Conservation (phyloP, 37 sponge, comb jelly and placozoan species). For the Mnemiopsis leidyi region DNA sequence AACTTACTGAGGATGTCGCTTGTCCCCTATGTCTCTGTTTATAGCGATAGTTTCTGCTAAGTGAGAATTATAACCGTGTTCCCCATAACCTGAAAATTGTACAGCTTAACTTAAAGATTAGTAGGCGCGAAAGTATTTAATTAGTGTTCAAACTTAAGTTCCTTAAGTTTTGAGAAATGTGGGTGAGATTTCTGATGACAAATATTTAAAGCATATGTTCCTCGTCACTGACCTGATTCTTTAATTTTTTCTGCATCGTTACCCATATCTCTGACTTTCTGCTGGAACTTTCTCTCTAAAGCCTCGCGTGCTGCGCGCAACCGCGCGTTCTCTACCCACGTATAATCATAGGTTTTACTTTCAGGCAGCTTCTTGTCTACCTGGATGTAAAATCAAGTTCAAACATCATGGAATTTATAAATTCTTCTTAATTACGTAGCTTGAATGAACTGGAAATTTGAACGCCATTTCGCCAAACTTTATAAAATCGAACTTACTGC, state of each 20-base stretch:
- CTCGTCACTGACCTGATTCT: slow-evolving; percentile 36
- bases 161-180: too few species aligned
- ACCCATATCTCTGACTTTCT: slow-evolving; percentile 61
- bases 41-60: slow-evolving; percentile 54
- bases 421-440: too few species aligned
- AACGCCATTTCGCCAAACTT: too few species aligned
- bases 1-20: slow-evolving; percentile 59
- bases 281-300: slow-evolving; percentile 25
- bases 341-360: slow-evolving; percentile 19
- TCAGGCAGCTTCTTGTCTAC: slow-evolving; percentile 22
- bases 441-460: too few species aligned
- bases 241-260: slow-evolving; percentile 2
- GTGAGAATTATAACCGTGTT: slow-evolving; percentile 58
- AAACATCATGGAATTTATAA: neutral
- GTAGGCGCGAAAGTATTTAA: too few species aligned
- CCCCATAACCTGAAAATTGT: slow-evolving; percentile 11
- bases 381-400: neutral
- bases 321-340: slow-evolving; percentile 17
- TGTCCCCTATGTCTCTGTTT: slow-evolving; percentile 58
- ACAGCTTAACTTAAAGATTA: too few species aligned
- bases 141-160: too few species aligned
- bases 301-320: slow-evolving; percentile 23
- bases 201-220: too few species aligned
- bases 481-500: neutral
- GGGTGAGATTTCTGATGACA: too few species aligned